Conservation (phyloP, 2,888 invertebrate genomes). For the Polydesmus complanatus region DNA sequence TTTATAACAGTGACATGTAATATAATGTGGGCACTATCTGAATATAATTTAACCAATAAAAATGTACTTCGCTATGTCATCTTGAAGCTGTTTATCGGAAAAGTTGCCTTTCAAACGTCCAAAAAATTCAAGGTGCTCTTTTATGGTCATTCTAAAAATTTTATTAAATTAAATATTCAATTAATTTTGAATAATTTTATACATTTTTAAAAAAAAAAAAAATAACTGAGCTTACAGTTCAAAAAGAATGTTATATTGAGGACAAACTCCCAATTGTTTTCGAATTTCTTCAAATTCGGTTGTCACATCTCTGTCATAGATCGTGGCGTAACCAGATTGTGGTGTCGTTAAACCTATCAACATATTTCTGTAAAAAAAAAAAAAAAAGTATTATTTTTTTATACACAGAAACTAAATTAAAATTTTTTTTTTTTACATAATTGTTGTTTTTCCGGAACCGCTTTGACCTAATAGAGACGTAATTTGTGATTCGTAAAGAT, state of each 20-base stretch:
- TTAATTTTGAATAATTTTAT: background rate
- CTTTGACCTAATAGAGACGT: constrained; percentile 38
- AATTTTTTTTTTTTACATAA: constrained; percentile 29
- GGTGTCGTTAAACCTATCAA: constrained; percentile 23
- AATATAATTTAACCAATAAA: background rate
- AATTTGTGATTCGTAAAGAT: constrained; percentile 36
- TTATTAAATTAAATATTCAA: background rate
- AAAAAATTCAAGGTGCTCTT: constrained; percentile 34
- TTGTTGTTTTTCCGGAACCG: constrained; percentile 39
- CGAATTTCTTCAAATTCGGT: constrained; percentile 23
- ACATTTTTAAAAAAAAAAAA: background rate
- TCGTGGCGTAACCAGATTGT: constrained; percentile 21
- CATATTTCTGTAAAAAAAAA: constrained; percentile 20
- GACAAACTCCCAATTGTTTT: constrained; percentile 32
- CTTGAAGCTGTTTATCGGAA: constrained; percentile 17
- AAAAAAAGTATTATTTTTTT: background rate
- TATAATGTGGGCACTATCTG: background rate
- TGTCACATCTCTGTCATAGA: constrained; percentile 21
- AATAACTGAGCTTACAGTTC: constrained; percentile 27
- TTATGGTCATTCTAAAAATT: constrained; percentile 30
- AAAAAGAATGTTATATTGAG: constrained; percentile 35
- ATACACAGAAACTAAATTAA: background rate
- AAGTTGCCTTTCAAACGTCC: constrained; percentile 29
- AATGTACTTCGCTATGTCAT: constrained; percentile 21
- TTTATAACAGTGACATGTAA: background rate